Percentiles rank a stretch among this genome's conserved stretches.
Evolutionary conservation across 2,113 vertebrate species (phyloP).

Genomic region (Tamias sibiricus): DNA sequence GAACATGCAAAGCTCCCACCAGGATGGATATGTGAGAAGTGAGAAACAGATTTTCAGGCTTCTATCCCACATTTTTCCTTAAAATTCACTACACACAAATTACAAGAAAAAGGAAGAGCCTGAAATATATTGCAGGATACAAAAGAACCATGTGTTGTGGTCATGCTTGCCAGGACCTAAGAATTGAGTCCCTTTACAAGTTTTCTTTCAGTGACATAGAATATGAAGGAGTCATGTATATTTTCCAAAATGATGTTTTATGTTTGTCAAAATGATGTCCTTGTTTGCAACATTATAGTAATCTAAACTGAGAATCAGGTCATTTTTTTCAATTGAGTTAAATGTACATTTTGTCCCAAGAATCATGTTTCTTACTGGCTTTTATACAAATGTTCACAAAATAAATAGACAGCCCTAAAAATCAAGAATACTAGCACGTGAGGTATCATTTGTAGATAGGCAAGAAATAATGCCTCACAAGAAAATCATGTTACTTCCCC

Average conservation of each 20-base stretch:
- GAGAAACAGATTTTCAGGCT: conserved; percentile 76
- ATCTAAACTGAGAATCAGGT: background rate
- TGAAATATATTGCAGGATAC: conserved; percentile 32
- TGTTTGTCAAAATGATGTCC: background rate
- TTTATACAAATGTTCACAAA: background rate
- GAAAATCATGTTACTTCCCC: background rate
- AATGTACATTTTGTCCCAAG: background rate
- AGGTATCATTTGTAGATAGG: background rate
- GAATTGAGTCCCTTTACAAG: background rate
- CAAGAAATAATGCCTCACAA: background rate
- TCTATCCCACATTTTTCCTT: conserved; percentile 59
- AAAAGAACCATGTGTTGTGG: conserved; percentile 43
- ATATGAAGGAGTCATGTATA: background rate
- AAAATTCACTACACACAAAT: conserved; percentile 48
- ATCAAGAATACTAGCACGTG: background rate
- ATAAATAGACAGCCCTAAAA: background rate
- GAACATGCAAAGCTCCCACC: conserved; percentile 55
- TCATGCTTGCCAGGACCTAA: conserved; percentile 49
- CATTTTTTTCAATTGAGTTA: background rate
- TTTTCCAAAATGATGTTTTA: background rate
- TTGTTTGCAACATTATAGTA: background rate
- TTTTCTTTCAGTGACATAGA: background rate
- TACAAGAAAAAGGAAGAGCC: background rate
- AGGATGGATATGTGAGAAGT: conserved; percentile 60
- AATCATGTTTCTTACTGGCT: background rate